These are phyloP conservation scores for Pachyseris speciosa DNA, from an alignment of 64 coral and sea anemone species.

Conservation along the genomic window DNA sequence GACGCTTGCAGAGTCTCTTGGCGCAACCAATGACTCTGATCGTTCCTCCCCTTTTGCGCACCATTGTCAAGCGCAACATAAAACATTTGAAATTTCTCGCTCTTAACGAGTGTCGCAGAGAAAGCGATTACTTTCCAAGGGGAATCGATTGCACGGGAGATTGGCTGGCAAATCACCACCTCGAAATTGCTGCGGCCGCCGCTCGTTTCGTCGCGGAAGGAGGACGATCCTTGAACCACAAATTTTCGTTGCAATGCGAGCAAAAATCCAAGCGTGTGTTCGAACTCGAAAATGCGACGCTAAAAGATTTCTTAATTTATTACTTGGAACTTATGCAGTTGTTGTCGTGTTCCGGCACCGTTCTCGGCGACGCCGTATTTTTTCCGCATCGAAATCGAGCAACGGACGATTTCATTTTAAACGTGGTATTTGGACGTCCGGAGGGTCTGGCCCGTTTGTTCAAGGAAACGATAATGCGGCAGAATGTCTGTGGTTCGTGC, in stretches of 20 bases:
- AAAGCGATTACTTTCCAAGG: background rate
- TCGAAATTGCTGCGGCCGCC: background rate
- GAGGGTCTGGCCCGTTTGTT: background rate
- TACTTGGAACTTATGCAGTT: background rate
- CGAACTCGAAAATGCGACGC: background rate
- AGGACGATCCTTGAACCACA: background rate
- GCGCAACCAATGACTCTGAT: background rate
- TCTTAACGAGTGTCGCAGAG: background rate
- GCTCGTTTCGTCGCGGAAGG: background rate
- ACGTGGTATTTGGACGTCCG: background rate
- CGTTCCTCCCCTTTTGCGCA: fast-evolving
- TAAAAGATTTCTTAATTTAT: background rate
- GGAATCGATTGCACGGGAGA: background rate
- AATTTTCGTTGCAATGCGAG: background rate
- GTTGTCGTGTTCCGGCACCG: background rate
- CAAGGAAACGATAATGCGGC: background rate
- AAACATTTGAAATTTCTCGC: background rate
- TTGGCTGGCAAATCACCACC: background rate
- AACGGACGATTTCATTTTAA: background rate
- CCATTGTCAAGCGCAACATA: background rate
- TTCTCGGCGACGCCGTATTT: background rate
- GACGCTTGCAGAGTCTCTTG: background rate
- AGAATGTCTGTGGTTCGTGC: background rate
- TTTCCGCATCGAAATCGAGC: background rate
- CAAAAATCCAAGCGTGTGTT: background rate